Base-by-base conservation (phyloP, 2,888 invertebrate species). In the Nymphalis polychloros region DNA sequence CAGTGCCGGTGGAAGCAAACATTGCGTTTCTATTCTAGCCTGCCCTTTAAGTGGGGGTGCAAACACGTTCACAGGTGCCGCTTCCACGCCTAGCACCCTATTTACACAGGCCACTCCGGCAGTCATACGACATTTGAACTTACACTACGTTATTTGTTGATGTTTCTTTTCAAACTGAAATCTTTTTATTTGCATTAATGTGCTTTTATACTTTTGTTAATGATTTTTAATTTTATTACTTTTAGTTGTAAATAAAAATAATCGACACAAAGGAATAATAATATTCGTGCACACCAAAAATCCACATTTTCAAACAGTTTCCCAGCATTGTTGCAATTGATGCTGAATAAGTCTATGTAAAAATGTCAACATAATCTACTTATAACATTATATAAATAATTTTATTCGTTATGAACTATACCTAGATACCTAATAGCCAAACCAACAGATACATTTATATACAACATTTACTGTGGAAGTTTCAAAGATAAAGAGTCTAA, bases 61-160 rank as follows among this genome's bases (percentile, higher is more conserved):
- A 92, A 89, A 92, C 90, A 92, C 63, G 69, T 67, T 78, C 87
- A 87, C 88, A 88, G 88, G 87, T 86, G 89, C 89, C 88, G 88
- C 83, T 80, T 78, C 77, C 80, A 76, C 81, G 72, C 74, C 73
- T 71, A 77, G 69, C 72, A 83, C 86, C 85, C 83, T 87, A 84
- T 90, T 86, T 89, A 85, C 75, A 78, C 77, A 82, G 79, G 79
- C 82, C 83, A 85, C 84, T 85, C 81, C 83, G 81, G 81, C 80
- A 78, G 76, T 67, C 59, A 75, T 80, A 79, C 85, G 82, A 86
- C 84, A 85, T 84, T 82, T 83, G 79, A 83, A 83, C 81, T 82
- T 59, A 23, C 75, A 77, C 76, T 75, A 64, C 62, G 16, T 59
- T 31, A 47, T 53, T 50, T 59, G 49, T 59, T 67, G 49, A 49